Evolutionary conservation across 2,797 vertebrate genomes (phyloP).

Genomic region (Echiichthys vipera): DNA sequence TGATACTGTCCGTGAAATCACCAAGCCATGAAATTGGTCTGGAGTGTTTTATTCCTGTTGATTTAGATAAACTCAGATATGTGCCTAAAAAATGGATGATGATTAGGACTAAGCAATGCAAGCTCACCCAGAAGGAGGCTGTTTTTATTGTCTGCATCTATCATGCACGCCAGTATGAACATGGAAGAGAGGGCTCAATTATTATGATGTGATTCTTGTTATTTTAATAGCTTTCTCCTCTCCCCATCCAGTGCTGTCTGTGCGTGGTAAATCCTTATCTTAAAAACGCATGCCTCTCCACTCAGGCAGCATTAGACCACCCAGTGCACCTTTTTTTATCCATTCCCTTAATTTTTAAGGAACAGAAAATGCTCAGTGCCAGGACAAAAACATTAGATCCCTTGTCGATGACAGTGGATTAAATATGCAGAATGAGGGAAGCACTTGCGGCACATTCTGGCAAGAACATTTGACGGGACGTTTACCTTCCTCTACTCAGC

Average conservation of each 20-base stretch:
- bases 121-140: slow-evolving; percentile 10
- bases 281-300: slow-evolving; percentile 57
- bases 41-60: slow-evolving; percentile 49
- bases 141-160: slow-evolving; percentile 38
- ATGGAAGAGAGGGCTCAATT: slow-evolving; percentile 14
- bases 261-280: slow-evolving; percentile 70
- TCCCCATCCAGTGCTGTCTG: slow-evolving; percentile 3
- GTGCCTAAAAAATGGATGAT: slow-evolving; percentile 38
- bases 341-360: slow-evolving; percentile 78
- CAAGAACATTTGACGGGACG: slow-evolving; percentile 13
- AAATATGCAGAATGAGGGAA: slow-evolving; percentile 57
- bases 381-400: slow-evolving; percentile 61
- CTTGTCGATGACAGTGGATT: slow-evolving; percentile 60
- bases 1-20: slow-evolving; percentile 35
- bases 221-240: slow-evolving; percentile 18
- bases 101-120: slow-evolving; percentile 14
- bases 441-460: slow-evolving; percentile 24
- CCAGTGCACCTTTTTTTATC: slow-evolving; percentile 79
- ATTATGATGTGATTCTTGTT: slow-evolving; percentile 28
- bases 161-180: slow-evolving; percentile 10
- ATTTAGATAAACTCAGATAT: slow-evolving; percentile 44
- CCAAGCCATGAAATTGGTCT: slow-evolving; percentile 57
- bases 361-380: slow-evolving; percentile 70
- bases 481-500: slow-evolving; percentile 1
- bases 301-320: slow-evolving; percentile 58